Conservation (phyloP, 2,113 vertebrate genomes). For the Anoura caudifer region DNA sequence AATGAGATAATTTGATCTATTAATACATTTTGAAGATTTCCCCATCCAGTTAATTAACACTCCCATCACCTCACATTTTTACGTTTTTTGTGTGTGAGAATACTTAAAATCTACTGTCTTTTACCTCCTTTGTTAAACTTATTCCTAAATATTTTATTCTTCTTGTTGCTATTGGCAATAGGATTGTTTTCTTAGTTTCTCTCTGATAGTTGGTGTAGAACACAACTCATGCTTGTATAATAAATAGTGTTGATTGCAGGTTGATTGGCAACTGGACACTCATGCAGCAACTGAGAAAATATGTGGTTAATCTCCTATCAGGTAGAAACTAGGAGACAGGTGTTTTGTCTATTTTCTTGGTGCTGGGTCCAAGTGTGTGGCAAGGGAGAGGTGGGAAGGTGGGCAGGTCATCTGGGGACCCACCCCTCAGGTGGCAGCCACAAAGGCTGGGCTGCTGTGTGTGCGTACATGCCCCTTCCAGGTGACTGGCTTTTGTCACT, state of each 20-base stretch:
- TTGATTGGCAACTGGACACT: not conserved
- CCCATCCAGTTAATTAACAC: not conserved
- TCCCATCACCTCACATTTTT: not conserved
- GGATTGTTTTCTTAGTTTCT: not conserved
- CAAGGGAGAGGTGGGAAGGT: too few species aligned
- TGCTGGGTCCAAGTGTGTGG: not conserved
- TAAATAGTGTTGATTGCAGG: not conserved
- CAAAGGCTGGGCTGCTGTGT: not conserved
- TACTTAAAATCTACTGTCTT: not conserved
- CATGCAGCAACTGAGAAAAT: not conserved
- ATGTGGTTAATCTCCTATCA: not conserved
- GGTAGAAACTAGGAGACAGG: not conserved
- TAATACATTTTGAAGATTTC: not conserved
- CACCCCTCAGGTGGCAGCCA: not conserved
- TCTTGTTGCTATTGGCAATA: not conserved
- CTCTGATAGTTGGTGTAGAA: not conserved
- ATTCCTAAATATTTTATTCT: not conserved
- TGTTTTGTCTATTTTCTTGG: not conserved
- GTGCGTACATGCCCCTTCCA: not conserved
- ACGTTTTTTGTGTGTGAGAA: not conserved
- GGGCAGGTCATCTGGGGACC: too few species aligned
- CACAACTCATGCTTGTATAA: not conserved
- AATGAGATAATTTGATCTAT: not conserved
- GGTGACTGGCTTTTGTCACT: not conserved
- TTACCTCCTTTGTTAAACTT: not conserved